Evolutionary conservation across 2,113 vertebrate species (phyloP).

Genomic region (Sinocyclocheilus maitianheensis): DNA sequence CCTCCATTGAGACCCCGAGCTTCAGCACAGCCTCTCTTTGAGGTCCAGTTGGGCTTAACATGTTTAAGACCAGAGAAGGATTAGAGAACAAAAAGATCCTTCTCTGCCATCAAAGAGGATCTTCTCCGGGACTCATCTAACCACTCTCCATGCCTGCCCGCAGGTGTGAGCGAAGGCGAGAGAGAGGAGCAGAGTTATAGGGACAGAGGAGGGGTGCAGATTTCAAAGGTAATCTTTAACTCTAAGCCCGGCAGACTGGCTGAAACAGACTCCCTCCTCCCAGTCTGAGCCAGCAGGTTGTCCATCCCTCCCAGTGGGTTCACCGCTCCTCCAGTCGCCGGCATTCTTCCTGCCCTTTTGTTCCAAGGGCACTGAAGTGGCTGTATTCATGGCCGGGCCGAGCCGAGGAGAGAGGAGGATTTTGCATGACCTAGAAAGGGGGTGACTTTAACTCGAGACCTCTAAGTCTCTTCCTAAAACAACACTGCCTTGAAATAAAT

Average conservation of each 20-base stretch:
- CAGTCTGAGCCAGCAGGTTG: conserved; percentile 69
- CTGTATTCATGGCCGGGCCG: conserved; percentile 73
- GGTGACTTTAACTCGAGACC: conserved; percentile 67
- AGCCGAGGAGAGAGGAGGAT: conserved; percentile 67
- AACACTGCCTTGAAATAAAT: conserved; percentile 67
- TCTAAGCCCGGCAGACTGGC: conserved; percentile 77
- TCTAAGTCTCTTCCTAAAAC: conserved; percentile 70
- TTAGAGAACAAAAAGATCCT: conserved; percentile 89
- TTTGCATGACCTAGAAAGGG: conserved; percentile 71
- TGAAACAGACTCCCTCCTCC: conserved; percentile 71
- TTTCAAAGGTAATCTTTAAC: conserved; percentile 96
- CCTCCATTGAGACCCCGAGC: conserved; percentile 63
- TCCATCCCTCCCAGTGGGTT: conserved; percentile 69
- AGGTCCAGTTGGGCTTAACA: conserved; percentile 89
- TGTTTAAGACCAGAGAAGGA: conserved; percentile 78
- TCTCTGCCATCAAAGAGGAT: conserved; percentile 87
- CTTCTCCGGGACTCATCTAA: conserved; percentile 75
- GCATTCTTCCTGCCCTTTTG: conserved; percentile 69
- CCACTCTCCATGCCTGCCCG: conserved; percentile 70
- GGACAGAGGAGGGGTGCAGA: conserved; percentile 70
- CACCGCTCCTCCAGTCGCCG: conserved; percentile 45
- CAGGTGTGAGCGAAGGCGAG: conserved; percentile 67
- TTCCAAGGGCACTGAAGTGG: conserved; percentile 76
- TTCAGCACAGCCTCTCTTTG: conserved; percentile 77
- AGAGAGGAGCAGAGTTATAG: conserved; percentile 56